phyloP scores from a whole-genome alignment of 1,140 invertebrate genomes.

The Sycophaga agraensis region DNA sequence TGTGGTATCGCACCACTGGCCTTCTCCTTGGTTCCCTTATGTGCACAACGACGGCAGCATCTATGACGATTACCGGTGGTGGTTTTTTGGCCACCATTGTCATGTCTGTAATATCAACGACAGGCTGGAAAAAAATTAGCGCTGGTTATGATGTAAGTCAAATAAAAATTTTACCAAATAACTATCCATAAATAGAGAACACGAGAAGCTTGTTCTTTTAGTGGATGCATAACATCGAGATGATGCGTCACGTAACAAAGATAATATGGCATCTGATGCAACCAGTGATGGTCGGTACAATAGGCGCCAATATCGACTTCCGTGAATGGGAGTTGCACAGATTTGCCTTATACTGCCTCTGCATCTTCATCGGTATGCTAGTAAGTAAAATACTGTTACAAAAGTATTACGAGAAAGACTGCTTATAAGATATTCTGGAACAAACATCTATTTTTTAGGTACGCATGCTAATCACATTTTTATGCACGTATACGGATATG shows the following conservation, averaged over 20 bases:
- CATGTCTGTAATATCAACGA: conserved; percentile 44
- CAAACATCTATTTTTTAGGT: conserved; percentile 34
- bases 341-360: conserved; percentile 40
- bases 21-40: conserved; percentile 43
- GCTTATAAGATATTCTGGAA: neutral
- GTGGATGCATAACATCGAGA: neutral
- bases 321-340: conserved; percentile 37
- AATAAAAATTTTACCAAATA: neutral
- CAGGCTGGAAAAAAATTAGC: conserved; percentile 44
- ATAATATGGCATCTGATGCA: conserved; percentile 50
- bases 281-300: conserved; percentile 47
- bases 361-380: conserved; percentile 40
- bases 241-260: conserved; percentile 35
- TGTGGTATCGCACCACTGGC: conserved; percentile 38
- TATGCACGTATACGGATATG: conserved; percentile 34
- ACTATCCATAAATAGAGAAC: neutral
- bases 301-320: conserved; percentile 49
- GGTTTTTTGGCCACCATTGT: conserved; percentile 46
- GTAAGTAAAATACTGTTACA: conserved; percentile 32
- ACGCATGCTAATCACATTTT: conserved; percentile 34
- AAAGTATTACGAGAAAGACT: neutral
- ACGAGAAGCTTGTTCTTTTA: no score
- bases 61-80: conserved; percentile 43
- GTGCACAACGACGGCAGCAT: conserved; percentile 39
- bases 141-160: conserved; percentile 37